A percentile compares a stretch with the other conserved stretches of the same genome.
These are phyloP conservation scores for Zoanthus sociatus DNA, from an alignment of 92 coral and sea anemone species.

Conservation along the genomic window DNA sequence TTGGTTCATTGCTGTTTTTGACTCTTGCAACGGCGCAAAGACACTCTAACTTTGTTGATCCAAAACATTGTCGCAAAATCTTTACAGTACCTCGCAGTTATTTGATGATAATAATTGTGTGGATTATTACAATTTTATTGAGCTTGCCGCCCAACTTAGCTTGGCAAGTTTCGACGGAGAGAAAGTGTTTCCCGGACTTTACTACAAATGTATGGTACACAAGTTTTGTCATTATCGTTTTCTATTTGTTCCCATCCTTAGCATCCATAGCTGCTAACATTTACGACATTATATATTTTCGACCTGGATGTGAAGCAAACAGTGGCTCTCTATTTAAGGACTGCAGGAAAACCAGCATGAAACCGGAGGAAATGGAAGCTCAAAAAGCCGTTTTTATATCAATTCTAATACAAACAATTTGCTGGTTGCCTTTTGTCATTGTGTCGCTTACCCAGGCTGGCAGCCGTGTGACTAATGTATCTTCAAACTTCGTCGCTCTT, in stretches of 20 bases:
- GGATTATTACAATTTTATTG: conserved; percentile 64
- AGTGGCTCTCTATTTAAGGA: conserved; percentile 49
- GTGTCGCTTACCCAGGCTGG: conserved; percentile 69
- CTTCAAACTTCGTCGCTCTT: conserved; percentile 74
- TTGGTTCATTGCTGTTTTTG: conserved; percentile 76
- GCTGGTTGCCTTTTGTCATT: conserved; percentile 77
- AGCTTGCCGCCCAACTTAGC: conserved; percentile 77
- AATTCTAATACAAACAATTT: conserved; percentile 68
- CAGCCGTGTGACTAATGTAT: conserved; percentile 51
- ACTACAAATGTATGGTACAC: conserved; percentile 80
- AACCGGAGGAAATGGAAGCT: conserved; percentile 65
- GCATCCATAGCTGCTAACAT: conserved; percentile 70
- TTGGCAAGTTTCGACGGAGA: conserved; percentile 68
- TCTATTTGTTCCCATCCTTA: conserved; percentile 65
- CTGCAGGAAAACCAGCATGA: conserved; percentile 62
- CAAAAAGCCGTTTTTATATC: conserved; percentile 75
- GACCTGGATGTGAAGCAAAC: conserved; percentile 66
- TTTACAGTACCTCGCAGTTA: conserved; percentile 64
- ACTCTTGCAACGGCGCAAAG: conserved; percentile 72
- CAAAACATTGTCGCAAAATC: conserved; percentile 67
- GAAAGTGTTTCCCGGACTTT: conserved; percentile 78
- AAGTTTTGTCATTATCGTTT: conserved; percentile 60
- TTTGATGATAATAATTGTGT: conserved; percentile 61
- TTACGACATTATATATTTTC: conserved; percentile 69
- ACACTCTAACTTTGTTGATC: conserved; percentile 72